A percentile compares a stretch with the other conserved stretches of the same genome.
phyloP scores from a whole-genome alignment of 2,113 vertebrate species.

The Tylochromis polylepis region DNA sequence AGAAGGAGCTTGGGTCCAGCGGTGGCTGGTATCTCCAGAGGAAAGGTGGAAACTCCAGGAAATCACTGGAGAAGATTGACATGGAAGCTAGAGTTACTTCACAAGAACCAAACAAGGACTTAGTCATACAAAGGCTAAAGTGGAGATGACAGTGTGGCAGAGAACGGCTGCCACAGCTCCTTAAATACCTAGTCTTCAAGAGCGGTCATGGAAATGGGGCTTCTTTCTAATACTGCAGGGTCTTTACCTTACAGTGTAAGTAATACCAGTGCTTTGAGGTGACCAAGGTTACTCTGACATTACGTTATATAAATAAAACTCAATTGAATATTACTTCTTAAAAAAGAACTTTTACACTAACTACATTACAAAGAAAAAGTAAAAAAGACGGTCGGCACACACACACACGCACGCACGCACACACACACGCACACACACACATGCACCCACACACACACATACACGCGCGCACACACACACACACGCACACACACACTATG shows the following conservation, averaged over 20 bases:
- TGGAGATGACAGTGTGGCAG: rapidly evolving
- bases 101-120: background rate
- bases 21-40: background rate
- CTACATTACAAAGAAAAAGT: background rate
- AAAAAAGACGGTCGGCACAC: too few relatives aligned
- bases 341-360: background rate
- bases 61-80: background rate
- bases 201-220: background rate
- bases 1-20: background rate
- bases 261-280: too few relatives aligned
- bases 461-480: too few relatives aligned
- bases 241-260: too few relatives aligned
- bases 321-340: too few relatives aligned
- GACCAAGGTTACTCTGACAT: too few relatives aligned
- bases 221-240: background rate
- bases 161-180: background rate
- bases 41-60: background rate
- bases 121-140: background rate
- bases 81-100: background rate
- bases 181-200: rapidly evolving
- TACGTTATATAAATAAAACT: too few relatives aligned
- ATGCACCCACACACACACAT: background rate
- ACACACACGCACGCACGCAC: background rate
- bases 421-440: too few relatives aligned
- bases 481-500: background rate